phyloP scores from a whole-genome alignment of 2,113 vertebrate species.

The Bostrychus sinensis region DNA sequence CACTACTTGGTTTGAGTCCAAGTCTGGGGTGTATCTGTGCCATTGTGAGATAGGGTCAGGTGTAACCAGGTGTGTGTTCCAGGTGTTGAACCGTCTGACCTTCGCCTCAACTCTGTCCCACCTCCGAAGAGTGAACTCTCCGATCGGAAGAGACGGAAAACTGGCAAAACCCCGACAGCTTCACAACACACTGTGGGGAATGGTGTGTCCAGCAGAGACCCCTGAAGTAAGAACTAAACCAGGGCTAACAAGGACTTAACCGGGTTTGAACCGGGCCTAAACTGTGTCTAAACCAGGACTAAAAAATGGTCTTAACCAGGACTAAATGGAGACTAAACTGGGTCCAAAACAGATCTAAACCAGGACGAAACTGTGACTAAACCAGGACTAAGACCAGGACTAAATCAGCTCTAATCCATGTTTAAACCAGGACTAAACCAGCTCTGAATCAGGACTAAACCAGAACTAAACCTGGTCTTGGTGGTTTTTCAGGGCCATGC shows the following conservation, averaged over 20 bases:
- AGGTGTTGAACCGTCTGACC: constrained; percentile 97
- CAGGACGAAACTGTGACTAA: too few relatives aligned
- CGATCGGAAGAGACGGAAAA: constrained; percentile 96
- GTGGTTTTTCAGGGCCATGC: constrained; percentile 87
- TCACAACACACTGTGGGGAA: constrained; percentile 98
- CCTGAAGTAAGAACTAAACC: constrained; percentile 90
- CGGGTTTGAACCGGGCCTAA: neutral
- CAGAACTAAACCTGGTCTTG: neutral
- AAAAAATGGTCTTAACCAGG: neutral
- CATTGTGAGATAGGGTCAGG: too few relatives aligned
- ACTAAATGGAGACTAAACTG: neutral
- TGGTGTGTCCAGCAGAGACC: constrained; percentile 98
- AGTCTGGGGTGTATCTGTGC: too few relatives aligned
- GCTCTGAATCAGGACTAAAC: too few relatives aligned
- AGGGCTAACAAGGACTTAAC: neutral
- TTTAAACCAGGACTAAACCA: too few relatives aligned
- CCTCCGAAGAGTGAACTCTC: constrained; percentile 93
- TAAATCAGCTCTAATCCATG: too few relatives aligned
- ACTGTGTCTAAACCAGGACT: neutral
- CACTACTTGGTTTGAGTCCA: too few relatives aligned
- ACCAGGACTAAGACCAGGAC: too few relatives aligned
- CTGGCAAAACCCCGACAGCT: constrained; percentile 96
- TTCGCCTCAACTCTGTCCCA: constrained; percentile 97
- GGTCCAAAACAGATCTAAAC: neutral
- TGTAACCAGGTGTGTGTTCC: neutral